Evolutionary conservation across 2,113 vertebrate species (phyloP).

Genomic region (Rhipidura dahli): DNA sequence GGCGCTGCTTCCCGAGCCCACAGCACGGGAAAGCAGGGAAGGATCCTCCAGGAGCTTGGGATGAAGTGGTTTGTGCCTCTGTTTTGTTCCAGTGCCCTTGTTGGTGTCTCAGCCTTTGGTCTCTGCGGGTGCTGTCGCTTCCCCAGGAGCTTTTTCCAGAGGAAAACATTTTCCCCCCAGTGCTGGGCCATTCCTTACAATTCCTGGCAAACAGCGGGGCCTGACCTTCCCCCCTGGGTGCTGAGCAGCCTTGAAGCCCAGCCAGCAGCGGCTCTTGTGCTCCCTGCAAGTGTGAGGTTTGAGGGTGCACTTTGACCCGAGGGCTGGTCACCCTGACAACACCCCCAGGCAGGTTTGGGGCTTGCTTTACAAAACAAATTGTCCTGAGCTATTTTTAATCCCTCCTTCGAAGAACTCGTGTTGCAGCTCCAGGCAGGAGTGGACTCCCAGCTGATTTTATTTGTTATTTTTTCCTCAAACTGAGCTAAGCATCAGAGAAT

Average conservation of each 20-base stretch:
- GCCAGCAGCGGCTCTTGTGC: background rate
- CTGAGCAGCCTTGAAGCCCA: background rate
- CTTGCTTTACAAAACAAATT: background rate
- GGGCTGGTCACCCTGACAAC: background rate
- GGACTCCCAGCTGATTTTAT: background rate
- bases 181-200: background rate
- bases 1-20: accelerated
- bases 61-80: background rate
- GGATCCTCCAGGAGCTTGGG: background rate
- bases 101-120: background rate
- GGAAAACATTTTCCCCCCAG: background rate
- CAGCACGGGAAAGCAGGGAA: background rate
- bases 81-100: background rate
- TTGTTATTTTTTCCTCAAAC: background rate
- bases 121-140: background rate
- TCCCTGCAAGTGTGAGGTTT: background rate
- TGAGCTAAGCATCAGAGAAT: background rate
- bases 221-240: background rate
- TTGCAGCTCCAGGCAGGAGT: background rate
- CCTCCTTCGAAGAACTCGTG: background rate
- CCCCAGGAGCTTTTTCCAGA: background rate
- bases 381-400: background rate
- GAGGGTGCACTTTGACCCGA: background rate
- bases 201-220: background rate
- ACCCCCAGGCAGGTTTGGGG: background rate